Conservation (phyloP, 2,113 vertebrate species). For the Urocynchramus pylzowi region DNA sequence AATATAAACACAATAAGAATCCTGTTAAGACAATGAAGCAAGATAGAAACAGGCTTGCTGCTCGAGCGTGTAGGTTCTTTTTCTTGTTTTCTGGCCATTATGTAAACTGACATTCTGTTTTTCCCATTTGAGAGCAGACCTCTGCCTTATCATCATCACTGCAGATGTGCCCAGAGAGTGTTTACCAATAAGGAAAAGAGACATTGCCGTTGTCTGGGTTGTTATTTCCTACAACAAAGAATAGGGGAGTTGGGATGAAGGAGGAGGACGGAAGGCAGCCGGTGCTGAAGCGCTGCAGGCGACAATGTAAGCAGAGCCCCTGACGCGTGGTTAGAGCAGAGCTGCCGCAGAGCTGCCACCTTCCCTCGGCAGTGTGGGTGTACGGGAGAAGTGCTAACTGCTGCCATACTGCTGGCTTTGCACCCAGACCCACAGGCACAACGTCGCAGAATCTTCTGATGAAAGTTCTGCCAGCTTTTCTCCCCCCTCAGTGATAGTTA, state of each 20-base stretch:
- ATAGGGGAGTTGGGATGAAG: constrained; percentile 22
- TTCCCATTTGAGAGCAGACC: constrained; percentile 50
- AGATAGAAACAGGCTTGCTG: constrained; percentile 47
- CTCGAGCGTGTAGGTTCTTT: not conserved
- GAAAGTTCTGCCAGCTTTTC: not conserved
- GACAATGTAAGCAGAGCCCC: not conserved
- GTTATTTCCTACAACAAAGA: constrained; percentile 62
- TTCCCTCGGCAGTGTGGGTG: not conserved
- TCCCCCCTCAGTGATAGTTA: not conserved
- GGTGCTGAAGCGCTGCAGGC: not conserved
- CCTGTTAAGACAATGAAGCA: constrained; percentile 60
- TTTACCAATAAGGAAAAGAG: constrained; percentile 68
- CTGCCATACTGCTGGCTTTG: fast-evolving
- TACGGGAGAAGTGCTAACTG: not conserved
- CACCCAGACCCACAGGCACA: not conserved
- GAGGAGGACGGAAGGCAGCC: constrained; percentile 25
- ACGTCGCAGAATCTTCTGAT: not conserved
- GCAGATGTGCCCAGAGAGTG: constrained; percentile 57
- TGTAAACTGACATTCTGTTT: constrained; percentile 59
- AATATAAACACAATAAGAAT: constrained; percentile 69
- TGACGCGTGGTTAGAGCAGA: not conserved
- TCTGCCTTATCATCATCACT: constrained; percentile 57
- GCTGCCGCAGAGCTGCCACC: not conserved
- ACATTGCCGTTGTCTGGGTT: constrained; percentile 38
- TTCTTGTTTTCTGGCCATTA: constrained; percentile 58